Evolutionary conservation across 1,140 invertebrate genomes (phyloP), one percentile per base, ranked within the genome.

Genomic region (Procambarus virginalis): DNA sequence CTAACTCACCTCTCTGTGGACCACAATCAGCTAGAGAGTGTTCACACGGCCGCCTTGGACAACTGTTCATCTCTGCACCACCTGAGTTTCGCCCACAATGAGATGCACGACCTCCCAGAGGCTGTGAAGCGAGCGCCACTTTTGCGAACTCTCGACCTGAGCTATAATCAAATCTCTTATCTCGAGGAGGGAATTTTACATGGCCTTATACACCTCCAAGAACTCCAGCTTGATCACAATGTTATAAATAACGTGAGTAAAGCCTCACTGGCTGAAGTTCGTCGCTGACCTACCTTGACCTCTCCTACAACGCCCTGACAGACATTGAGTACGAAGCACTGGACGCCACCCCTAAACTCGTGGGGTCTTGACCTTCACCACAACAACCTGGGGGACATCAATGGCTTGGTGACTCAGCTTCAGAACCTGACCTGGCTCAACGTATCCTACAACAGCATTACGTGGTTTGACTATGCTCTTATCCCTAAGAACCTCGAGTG

Each of bases 391-490:
- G 96, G 97, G 8, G 97, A 98, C 92, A 97, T 98, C 75, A 97
- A 97, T 94, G 97, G 97, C 1, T 96, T 98, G 8, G 97, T 97
- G 93, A 96, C 96, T 46, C 96, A 96, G 17, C 94, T 98, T 9
- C 95, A 96, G 0, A 97, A 96, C 91, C 94, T 98, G 55, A 94
- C 97, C 91, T 96, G 97, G 96, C 94, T 98, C 51, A 98, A 98
- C 94, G 94, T 98, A 12, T 97, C 97, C 2, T 96, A 97, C 94
- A 98, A 98, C 95, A 95, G 95, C 93, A 94, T 98, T 92, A 96
- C 97, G 76, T 97, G 97, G 97, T 98, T 98, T 93, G 97, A 98
- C 93, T 98, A 97, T 93, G 97, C 97, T 14, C 97, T 97, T 93
- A 96, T 98, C 87, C 97, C 97, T 12, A 96, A 95, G 82, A 97